These are phyloP conservation scores for Cepaea nemoralis DNA, from an alignment of 1,140 invertebrate genomes.

Conservation along the genomic window DNA sequence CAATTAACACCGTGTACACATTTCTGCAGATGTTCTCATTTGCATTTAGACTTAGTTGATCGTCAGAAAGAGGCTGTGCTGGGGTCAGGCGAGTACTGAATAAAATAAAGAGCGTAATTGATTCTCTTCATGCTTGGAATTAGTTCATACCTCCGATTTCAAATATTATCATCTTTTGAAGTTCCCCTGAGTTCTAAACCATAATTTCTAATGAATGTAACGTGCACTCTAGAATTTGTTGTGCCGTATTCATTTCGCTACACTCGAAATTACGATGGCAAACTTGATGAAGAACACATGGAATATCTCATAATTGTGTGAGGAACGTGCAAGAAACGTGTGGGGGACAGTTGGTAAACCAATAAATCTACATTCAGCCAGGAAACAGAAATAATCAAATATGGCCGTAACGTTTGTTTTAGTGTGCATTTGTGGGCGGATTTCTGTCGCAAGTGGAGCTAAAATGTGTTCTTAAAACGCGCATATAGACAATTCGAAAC, in stretches of 20 bases:
- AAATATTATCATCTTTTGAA: neutral
- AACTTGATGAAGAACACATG: neutral
- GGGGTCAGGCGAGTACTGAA: neutral
- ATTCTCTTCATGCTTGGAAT: neutral
- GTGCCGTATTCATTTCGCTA: neutral
- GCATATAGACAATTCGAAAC: too few relatives aligned
- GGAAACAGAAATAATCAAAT: neutral
- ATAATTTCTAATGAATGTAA: conserved; percentile 7
- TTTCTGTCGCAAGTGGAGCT: neutral
- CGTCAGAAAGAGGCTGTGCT: too few relatives aligned
- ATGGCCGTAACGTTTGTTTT: neutral
- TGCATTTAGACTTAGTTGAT: too few relatives aligned
- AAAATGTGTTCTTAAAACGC: neutral
- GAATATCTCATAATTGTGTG: neutral
- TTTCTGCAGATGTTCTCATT: too few relatives aligned
- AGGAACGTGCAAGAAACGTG: neutral
- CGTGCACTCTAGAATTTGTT: neutral
- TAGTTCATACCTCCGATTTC: neutral
- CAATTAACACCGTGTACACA: too few relatives aligned
- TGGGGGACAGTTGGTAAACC: neutral
- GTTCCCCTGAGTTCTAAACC: neutral
- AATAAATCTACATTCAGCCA: neutral
- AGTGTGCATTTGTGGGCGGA: neutral
- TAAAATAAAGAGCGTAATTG: neutral
- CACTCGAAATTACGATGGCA: neutral